phyloP scores from a whole-genome alignment of 2,888 invertebrate genomes.

The Aleiodes leptofemur region DNA sequence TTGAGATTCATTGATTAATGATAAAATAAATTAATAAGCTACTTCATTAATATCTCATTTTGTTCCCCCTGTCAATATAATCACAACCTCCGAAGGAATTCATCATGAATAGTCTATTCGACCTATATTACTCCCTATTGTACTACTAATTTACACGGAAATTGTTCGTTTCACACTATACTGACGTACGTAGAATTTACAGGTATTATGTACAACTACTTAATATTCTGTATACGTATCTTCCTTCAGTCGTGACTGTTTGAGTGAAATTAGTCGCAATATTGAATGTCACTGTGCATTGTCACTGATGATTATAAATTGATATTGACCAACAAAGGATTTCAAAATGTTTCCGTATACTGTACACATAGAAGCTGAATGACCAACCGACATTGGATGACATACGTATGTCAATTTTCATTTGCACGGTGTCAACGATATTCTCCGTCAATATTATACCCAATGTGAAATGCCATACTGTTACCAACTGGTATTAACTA shows the following conservation, averaged over 20 bases:
- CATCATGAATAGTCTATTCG: too few relatives aligned
- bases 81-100: too few relatives aligned
- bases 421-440: constrained; percentile 56
- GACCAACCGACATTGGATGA: constrained; percentile 15
- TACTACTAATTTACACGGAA: too few relatives aligned
- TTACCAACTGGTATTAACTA: constrained; percentile 62
- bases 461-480: constrained; percentile 42
- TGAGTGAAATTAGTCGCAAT: constrained; percentile 21
- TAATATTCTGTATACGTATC: constrained; percentile 10
- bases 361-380: constrained; percentile 6
- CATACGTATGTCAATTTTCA: constrained; percentile 39
- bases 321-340: constrained; percentile 23
- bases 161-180: too few relatives aligned
- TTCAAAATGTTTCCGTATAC: constrained; percentile 6
- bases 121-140: too few relatives aligned
- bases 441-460: constrained; percentile 63
- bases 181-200: neutral
- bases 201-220: neutral
- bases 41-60: neutral
- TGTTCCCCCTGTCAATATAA: too few relatives aligned
- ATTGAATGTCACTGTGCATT: constrained; percentile 7
- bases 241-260: constrained; percentile 13
- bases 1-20: constrained; percentile 68
- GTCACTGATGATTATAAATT: constrained; percentile 17
- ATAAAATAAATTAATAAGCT: neutral